Evolutionary conservation across 2,797 vertebrate species (phyloP), one percentile per base, ranked within the genome.

Genomic region (Lophius americanus): DNA sequence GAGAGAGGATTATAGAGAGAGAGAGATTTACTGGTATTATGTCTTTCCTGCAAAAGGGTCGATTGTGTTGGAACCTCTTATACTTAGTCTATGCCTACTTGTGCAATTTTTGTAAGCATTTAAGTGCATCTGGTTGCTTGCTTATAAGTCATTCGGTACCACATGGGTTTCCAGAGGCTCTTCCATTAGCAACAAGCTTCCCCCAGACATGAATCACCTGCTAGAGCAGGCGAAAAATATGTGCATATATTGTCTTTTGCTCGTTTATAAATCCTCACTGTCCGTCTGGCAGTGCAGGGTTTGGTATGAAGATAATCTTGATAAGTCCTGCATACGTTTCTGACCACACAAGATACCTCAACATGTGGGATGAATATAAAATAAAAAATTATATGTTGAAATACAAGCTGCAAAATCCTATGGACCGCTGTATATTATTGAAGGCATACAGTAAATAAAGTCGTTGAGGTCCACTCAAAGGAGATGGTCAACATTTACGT

Each of bases 331-430:
- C 14, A 42, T 23, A 23, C 3, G 9, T 9, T 2, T 5, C 14
- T 5, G 9, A 57, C 33, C 55, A 59, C 39, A 50, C 4, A 39
- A 50, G 33, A 69, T 53, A 44, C 41, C 14, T 41, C 50, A n/a
- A 23, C 2, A 1, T 49, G 43, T 53, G 39, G n/a, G 32, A 14
- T 51, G 23, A 59, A 64, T 50, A 44, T 44, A 41, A 6, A 6
- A 6, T 37, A 41, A n/a, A 64, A 38, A 11, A 12, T 53, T 48
- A 70, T 23, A 61, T 36, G n/a, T 51, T 60, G 49, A 42, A 37
- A 38, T 32, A 14, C n/a, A 32, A 23, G 23, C 14, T 1, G 6
- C 38, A 53, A 14, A 49, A 2, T 23, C 23, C 23, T 23, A 23
- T 23, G 12, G 7, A 3, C 43, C 7, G 23, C 7, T 33, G 23